Base-by-base conservation (phyloP, 2,888 invertebrate genomes). In the Melolontha melolontha region DNA sequence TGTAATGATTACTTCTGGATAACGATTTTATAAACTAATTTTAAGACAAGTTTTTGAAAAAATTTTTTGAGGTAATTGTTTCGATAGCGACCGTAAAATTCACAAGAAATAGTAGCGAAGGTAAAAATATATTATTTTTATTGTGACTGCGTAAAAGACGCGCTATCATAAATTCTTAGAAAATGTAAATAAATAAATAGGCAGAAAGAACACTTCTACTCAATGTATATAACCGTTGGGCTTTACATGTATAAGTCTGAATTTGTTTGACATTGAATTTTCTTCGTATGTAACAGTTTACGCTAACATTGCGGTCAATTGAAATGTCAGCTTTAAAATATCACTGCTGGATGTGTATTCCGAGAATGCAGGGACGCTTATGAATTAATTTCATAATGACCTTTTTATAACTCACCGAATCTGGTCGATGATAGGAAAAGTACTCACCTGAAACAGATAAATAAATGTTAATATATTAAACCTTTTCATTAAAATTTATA, bases 361-460 rank as follows among this genome's bases (percentile, higher is more conserved):
- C 29, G 47, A 12, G 39, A 34, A 47, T 39, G 8, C 22, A 14
- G 11, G 42, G 7, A 34, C 47, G 29, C 29, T 16, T 29, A 34
- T 34, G 40, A 34, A 47, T 47, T 62, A 62, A 62, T 62, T 62
- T 62, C 44, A 22, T 12, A 44, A 57, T 57, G 44, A 57, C 57
- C 47, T 47, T 34, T 39, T 34, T 10, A 4, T 34, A 16, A 49
- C 59, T 62, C 44, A 62, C 59, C 59, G 47, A 62, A 42, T 62
- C 12, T 34, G 10, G 42, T 12, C 11, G 47, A 22, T 34, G 47
- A 47, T 34, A 47, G 12, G 27, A n/a, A 62, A 34, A 11, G 59
- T 47, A 62, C 59, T 62, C 47, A 62, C 59, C 59, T 62, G 59
- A 47, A 62, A 62, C 47, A 39, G n/a, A 47, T 16, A 41, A 22